These are phyloP conservation scores for Phrynosoma blainvillii DNA, from an alignment of 2,113 vertebrate genomes.

Conservation along the genomic window DNA sequence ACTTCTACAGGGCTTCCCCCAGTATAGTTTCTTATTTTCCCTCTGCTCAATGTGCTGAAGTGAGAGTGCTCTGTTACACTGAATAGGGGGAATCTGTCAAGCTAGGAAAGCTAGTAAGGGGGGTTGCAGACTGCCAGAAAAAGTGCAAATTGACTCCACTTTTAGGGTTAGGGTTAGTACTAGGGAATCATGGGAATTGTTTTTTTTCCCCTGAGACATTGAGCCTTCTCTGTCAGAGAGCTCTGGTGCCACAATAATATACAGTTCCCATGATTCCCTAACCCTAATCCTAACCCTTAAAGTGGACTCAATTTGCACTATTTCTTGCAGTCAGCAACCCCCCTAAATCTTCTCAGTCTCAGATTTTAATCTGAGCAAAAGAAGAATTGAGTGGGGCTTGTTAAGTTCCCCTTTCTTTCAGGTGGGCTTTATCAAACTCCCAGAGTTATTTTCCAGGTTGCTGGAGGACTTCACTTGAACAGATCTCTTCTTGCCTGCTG, in stretches of 20 bases:
- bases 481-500: background rate
- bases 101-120: background rate
- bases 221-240: no score
- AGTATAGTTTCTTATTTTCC: background rate
- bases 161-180: no score
- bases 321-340: no score
- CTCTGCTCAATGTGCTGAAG: background rate
- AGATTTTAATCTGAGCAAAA: background rate
- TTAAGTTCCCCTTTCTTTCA: background rate
- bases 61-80: background rate
- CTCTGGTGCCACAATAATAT: no score
- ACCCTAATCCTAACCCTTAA: no score
- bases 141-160: no score
- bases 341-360: background rate
- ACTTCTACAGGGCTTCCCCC: background rate
- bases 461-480: background rate
- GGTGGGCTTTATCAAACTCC: background rate
- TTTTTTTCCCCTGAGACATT: no score
- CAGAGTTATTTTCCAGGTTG: background rate
- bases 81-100: background rate
- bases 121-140: no score
- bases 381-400: background rate
- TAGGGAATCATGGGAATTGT: no score
- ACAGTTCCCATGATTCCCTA: no score
- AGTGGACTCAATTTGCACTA: no score